Evolutionary conservation across 92 coral and sea anemone genomes (phyloP), one percentile per base, ranked within the genome.

Genomic region (Parazoanthus darwini): DNA sequence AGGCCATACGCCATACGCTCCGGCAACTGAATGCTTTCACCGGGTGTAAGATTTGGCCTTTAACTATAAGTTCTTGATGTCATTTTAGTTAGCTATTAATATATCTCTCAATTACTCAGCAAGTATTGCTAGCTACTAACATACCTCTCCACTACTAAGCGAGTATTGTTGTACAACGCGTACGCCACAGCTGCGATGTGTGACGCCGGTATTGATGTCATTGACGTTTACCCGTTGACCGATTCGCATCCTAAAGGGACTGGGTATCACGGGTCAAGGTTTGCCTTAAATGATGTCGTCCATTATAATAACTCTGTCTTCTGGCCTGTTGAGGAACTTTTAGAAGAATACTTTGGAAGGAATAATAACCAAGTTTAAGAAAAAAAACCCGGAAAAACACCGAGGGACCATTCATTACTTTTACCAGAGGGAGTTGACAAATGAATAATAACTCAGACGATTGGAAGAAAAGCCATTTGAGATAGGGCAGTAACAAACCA

Each of bases 121-220:
- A 91, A 14, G 74, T 91, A 43, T 81, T 86, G 4, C 16, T 51
- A 51, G 3, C 58, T 13, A 51, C 68, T 63, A 63, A 63, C 25
- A 18, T 18, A 22, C 13, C 68, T 63, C 13, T 63, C 33, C 68
- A 20, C 4, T 63, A 20, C 25, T 3, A 7, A 91, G 93, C 87
- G 93, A 14, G 74, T 91, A 43, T 81, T 86, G 4, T 67, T 91
- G 80, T 91, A 75, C 86, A 91, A 91, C 77, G 80, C 93, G 6
- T 88, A 82, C 35, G 93, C 93, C 29, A 87, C 93, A 39, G 86
- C 88, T 63, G 81, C 86, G 56, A 91, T 91, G 93, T 91, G 93
- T 66, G 37, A 71, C 9, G 88, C 85, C 37, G 93, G 93, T 14
- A 81, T 91, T 15, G 91, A 88, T 51, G 75, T 91, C 25, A 76